Percentiles rank a stretch among this genome's conserved stretches.
These are phyloP conservation scores for Lepilemur septentrionalis DNA, from an alignment of 2,797 vertebrate genomes.

Conservation along the genomic window DNA sequence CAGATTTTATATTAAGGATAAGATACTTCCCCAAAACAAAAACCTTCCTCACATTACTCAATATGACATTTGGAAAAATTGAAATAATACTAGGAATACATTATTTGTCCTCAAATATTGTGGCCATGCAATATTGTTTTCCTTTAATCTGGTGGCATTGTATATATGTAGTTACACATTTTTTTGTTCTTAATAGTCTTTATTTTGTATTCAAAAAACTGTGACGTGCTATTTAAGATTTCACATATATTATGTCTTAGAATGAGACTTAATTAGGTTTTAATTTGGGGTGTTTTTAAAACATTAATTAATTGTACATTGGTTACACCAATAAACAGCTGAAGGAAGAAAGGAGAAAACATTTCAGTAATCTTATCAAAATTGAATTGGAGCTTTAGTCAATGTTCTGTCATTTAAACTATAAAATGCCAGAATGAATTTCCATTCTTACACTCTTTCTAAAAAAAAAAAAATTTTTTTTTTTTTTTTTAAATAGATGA, in stretches of 20 bases:
- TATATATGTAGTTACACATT: neutral
- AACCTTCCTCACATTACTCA: neutral
- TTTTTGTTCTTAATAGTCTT: neutral
- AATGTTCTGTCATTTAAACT: neutral
- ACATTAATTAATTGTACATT: neutral
- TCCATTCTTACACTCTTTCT: neutral
- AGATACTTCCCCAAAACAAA: neutral
- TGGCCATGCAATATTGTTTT: neutral
- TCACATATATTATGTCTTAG: neutral
- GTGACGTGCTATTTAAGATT: neutral
- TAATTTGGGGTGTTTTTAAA: neutral
- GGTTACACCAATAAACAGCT: neutral
- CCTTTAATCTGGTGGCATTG: neutral
- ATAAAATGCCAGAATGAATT: neutral
- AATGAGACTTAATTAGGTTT: neutral
- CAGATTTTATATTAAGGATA: neutral
- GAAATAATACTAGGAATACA: neutral
- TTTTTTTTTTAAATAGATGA: slow-evolving; percentile 90
- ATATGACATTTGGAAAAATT: neutral
- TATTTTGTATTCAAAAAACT: neutral
- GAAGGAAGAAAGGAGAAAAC: neutral
- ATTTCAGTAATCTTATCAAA: neutral
- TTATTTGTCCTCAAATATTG: neutral
- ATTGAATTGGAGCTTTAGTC: neutral
- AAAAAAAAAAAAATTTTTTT: neutral